phyloP scores from a whole-genome alignment of 2,888 invertebrate species.

The Pantelozetes paolii region DNA sequence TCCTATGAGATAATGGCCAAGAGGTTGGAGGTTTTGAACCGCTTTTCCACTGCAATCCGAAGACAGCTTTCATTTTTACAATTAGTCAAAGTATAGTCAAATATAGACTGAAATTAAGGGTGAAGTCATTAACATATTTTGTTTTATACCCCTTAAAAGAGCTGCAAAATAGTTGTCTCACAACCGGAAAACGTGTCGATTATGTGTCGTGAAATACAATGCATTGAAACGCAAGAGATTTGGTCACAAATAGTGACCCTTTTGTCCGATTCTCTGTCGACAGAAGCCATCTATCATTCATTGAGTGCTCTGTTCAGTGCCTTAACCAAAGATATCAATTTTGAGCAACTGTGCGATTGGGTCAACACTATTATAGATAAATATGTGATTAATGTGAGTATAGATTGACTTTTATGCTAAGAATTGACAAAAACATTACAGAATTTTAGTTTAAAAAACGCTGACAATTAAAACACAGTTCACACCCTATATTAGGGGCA shows the following conservation, averaged over 20 bases:
- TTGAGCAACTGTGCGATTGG: conserved; percentile 31
- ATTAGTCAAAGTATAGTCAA: conserved; percentile 23
- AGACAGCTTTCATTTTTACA: conserved; percentile 28
- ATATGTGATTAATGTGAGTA: conserved; percentile 22
- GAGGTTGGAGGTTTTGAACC: conserved; percentile 19
- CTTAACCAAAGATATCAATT: conserved; percentile 21
- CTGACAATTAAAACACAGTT: no score
- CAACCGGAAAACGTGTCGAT: conserved; percentile 3
- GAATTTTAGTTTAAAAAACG: no score
- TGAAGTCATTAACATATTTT: neutral
- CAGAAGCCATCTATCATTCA: neutral
- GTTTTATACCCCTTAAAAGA: conserved; percentile 9
- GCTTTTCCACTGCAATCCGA: conserved; percentile 23
- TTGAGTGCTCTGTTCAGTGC: conserved; percentile 6
- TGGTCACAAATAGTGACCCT: conserved; percentile 11
- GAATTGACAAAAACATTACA: no score
- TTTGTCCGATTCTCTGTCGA: neutral
- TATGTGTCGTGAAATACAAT: neutral
- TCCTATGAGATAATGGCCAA: neutral
- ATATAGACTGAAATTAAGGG: neutral
- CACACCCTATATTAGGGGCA: no score
- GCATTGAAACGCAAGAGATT: conserved; percentile 2
- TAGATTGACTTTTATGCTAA: no score
- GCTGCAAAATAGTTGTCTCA: conserved; percentile 24
- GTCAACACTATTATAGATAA: conserved; percentile 17